Base-by-base conservation (phyloP, 2,888 invertebrate species). In the Exocentrus adspersus region DNA sequence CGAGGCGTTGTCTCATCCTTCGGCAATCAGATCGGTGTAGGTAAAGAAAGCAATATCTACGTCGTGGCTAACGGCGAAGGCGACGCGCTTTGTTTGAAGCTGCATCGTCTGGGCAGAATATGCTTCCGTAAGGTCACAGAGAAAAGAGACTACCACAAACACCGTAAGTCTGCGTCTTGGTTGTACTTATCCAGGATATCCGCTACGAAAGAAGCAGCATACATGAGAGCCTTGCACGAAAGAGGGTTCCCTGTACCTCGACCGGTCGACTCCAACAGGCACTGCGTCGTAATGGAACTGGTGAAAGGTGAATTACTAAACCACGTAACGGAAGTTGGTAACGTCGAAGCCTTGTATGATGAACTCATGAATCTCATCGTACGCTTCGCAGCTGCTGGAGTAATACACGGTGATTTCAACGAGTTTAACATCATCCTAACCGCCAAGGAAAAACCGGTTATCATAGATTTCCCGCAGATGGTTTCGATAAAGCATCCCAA, bases 391-490 rank as follows among this genome's bases (percentile, higher is more conserved):
- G 93, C 94, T 84, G 91, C 93, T 76, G 99, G 99, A 0, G 94
- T 99, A 1, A 98, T 99, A 74, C 99, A 99, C 81, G 95, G 98
- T 0, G 99, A 99, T 85, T 99, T 98, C 82, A 99, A 99, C 80
- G 99, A 99, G 84, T 99, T 99, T 83, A 99, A 99, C 82, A 89
- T 99, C 67, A 95, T 99, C 92, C 85, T 94, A 1, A 88, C 89
- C 32, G 88, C 90, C 56, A 91, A 92, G 0, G 90, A 90, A 14
- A 91, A 91, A 68, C 92, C 96, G 0, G 85, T 95, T 50, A 85
- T 99, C 71, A 98, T 98, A 67, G 99, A 99, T 85, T 99, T 99
- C 82, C 99, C 99, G 0, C 99, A 99, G 86, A 99, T 99, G 98
- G 90, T 99, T 57, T 97, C 98, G 4, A 97, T 94, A 0, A 90